Evolutionary conservation across 2,888 invertebrate species (phyloP).

Genomic region (Phengaris alcon): DNA sequence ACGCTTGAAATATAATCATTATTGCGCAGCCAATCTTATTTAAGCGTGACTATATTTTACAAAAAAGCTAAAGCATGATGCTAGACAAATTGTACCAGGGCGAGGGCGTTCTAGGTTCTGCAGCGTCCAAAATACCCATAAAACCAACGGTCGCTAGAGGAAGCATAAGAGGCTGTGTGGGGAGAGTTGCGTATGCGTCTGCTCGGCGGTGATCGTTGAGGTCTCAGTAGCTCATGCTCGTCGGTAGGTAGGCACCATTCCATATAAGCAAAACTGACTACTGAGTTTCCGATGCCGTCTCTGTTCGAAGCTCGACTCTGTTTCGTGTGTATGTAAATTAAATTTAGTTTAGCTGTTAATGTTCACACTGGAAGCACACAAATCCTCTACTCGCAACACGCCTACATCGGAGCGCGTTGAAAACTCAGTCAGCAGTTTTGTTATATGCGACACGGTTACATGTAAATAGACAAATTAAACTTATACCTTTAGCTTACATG

Average conservation of each 20-base stretch:
- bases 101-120: slow-evolving; percentile 75
- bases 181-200: slow-evolving; percentile 68
- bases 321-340: not conserved
- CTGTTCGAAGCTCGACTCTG: not conserved
- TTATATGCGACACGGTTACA: slow-evolving; percentile 57
- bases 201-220: slow-evolving; percentile 67
- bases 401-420: not conserved
- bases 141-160: slow-evolving; percentile 75
- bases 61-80: slow-evolving; percentile 80
- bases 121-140: slow-evolving; percentile 78
- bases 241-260: slow-evolving; percentile 56
- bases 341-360: not conserved
- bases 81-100: slow-evolving; percentile 79
- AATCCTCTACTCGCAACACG: not conserved
- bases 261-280: slow-evolving; percentile 26
- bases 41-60: slow-evolving; percentile 80
- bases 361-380: not conserved
- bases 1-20: slow-evolving; percentile 80
- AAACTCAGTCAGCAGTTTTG: slow-evolving; percentile 10
- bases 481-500: slow-evolving; percentile 79
- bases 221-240: slow-evolving; percentile 66
- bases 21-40: slow-evolving; percentile 80
- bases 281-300: slow-evolving; percentile 4
- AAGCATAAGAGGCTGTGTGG: slow-evolving; percentile 76
- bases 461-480: slow-evolving; percentile 76